Evolutionary conservation across 2,113 vertebrate species (phyloP).

Genomic region (Fukomys damarensis): DNA sequence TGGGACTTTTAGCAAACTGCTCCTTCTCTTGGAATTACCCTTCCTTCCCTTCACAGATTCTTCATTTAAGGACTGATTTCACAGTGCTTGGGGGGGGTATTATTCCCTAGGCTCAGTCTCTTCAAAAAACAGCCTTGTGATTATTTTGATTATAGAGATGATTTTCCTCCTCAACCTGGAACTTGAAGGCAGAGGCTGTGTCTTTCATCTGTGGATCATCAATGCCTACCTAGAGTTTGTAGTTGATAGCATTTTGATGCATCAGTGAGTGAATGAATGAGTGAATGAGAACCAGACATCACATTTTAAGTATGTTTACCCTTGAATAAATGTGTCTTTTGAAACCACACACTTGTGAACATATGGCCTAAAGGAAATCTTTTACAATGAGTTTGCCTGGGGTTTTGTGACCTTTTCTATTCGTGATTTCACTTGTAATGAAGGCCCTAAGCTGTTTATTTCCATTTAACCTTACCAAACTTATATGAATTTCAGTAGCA

Average conservation of each 20-base stretch:
- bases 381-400: not conserved
- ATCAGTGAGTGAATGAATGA: not conserved
- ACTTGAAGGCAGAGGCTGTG: not conserved
- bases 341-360: not conserved
- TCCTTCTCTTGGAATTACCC: not conserved
- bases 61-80: not conserved
- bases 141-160: not conserved
- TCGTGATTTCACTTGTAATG: slow-evolving; percentile 50
- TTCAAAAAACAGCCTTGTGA: not conserved
- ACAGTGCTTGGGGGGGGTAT: not conserved
- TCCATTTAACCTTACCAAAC: slow-evolving; percentile 63
- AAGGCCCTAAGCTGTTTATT: slow-evolving; percentile 49
- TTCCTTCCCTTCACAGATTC: not conserved
- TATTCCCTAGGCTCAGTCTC: not conserved
- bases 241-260: not conserved
- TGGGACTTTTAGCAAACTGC: not conserved
- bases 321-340: not conserved
- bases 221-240: not conserved
- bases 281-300: not conserved
- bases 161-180: not conserved
- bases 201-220: not conserved
- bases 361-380: not conserved
- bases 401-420: slow-evolving; percentile 11
- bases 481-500: slow-evolving; percentile 32
- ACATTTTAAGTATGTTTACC: not conserved